Conservation (phyloP, 2,113 vertebrate genomes). For the Thamnophis sirtalis region DNA sequence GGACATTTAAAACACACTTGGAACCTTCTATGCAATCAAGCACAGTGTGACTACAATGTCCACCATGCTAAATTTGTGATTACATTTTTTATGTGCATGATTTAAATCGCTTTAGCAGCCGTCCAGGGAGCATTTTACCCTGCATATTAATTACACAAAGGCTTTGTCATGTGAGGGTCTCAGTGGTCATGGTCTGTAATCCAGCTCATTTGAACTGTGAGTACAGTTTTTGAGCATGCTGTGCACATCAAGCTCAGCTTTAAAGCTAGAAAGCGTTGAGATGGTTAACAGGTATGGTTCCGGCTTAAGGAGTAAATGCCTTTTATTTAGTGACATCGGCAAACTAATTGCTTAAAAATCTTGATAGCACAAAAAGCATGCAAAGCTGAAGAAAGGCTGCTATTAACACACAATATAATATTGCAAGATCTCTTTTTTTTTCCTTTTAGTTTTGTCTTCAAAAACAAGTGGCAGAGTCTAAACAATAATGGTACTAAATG, state of each 20-base stretch:
- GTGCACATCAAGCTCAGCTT: constrained; percentile 75
- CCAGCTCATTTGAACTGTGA: constrained; percentile 84
- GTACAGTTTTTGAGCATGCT: constrained; percentile 81
- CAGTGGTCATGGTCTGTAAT: constrained; percentile 84
- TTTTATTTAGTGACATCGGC: constrained; percentile 75
- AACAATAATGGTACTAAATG: not conserved
- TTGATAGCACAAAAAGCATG: constrained; percentile 24
- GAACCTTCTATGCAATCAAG: constrained; percentile 88
- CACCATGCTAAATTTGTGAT: constrained; percentile 92
- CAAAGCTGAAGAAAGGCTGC: constrained; percentile 24
- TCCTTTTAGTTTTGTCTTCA: constrained; percentile 1
- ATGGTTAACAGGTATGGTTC: constrained; percentile 79
- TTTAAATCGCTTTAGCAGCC: constrained; percentile 90
- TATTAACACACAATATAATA: constrained; percentile 35
- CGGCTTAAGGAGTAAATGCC: constrained; percentile 74
- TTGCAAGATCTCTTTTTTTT: not conserved
- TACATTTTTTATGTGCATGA: constrained; percentile 89
- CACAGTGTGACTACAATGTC: constrained; percentile 89
- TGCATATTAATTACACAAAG: constrained; percentile 97
- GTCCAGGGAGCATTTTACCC: constrained; percentile 89
- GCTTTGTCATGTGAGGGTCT: constrained; percentile 84
- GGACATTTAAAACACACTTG: constrained; percentile 91
- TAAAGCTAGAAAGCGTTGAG: constrained; percentile 69
- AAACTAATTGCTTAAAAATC: constrained; percentile 62
- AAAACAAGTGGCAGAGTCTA: constrained; percentile 11